Evolutionary conservation across 64 coral and sea anemone genomes (phyloP).

Genomic region (Montipora cactus): DNA sequence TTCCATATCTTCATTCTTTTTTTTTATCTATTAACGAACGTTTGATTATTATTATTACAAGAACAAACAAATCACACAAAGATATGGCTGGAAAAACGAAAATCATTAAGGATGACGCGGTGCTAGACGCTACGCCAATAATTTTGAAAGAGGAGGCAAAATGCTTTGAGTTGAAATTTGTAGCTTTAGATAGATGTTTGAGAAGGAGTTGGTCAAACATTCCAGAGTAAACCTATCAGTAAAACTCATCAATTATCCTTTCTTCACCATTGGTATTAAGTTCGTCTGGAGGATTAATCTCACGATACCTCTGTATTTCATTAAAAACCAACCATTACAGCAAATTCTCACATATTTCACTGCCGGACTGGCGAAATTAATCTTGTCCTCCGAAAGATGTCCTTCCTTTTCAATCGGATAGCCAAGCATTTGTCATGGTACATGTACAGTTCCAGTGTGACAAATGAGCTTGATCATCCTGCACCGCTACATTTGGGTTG

Average conservation of each 20-base stretch:
- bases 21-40: no score
- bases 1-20: not conserved
- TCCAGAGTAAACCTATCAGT: not conserved
- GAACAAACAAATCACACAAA: not conserved
- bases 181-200: not conserved
- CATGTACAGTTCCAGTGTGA: not conserved
- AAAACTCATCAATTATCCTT: not conserved
- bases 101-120: not conserved
- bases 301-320: slow-evolving; percentile 1
- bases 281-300: slow-evolving; percentile 16
- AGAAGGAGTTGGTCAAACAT: not conserved
- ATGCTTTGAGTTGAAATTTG: no score
- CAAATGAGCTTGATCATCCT: not conserved
- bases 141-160: no score
- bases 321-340: not conserved
- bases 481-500: not conserved
- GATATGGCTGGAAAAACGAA: not conserved
- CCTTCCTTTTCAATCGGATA: not conserved
- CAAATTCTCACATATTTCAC: not conserved
- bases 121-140: no score
- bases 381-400: not conserved
- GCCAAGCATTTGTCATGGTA: not conserved
- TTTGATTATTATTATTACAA: not conserved
- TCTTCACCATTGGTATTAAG: slow-evolving; percentile 15
- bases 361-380: not conserved